phyloP scores from a whole-genome alignment of 2,888 invertebrate genomes.

The Linnaemya vulpina region DNA sequence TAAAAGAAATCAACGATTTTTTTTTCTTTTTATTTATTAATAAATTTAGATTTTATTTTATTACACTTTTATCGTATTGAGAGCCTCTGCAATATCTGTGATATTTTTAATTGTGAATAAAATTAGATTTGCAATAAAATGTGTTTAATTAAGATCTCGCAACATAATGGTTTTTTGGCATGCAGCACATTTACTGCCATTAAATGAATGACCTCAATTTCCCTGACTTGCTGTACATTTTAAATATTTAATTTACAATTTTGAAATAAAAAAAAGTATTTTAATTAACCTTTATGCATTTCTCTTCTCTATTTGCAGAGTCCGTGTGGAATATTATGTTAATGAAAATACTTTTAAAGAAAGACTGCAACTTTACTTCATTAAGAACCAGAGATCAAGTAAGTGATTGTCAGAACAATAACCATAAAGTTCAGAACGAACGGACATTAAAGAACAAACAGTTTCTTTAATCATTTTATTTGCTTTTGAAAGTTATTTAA shows the following conservation, averaged over 20 bases:
- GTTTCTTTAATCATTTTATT: not conserved
- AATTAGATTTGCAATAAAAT: too few relatives aligned
- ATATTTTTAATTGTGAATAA: too few relatives aligned
- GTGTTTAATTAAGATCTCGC: too few relatives aligned
- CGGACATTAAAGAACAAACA: not conserved
- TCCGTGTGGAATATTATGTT: constrained; percentile 99
- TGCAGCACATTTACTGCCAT: not conserved
- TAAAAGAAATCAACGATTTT: too few relatives aligned
- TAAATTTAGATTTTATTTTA: too few relatives aligned
- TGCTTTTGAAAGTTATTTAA: not conserved
- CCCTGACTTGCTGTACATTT: not conserved
- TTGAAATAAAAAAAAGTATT: not conserved
- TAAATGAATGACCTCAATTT: not conserved
- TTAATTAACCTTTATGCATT: constrained; percentile 51
- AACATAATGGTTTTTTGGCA: not conserved
- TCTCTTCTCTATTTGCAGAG: constrained; percentile 86
- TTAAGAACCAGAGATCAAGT: constrained; percentile 99
- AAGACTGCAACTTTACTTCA: constrained; percentile 98
- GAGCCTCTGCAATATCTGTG: too few relatives aligned
- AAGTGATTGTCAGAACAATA: constrained; percentile 84
- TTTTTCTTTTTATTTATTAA: too few relatives aligned
- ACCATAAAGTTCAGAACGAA: not conserved
- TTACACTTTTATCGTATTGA: too few relatives aligned
- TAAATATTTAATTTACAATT: not conserved
- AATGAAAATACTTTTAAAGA: constrained; percentile 99